Conservation (phyloP, 2,113 vertebrate genomes). For the Chionomys nivalis region DNA sequence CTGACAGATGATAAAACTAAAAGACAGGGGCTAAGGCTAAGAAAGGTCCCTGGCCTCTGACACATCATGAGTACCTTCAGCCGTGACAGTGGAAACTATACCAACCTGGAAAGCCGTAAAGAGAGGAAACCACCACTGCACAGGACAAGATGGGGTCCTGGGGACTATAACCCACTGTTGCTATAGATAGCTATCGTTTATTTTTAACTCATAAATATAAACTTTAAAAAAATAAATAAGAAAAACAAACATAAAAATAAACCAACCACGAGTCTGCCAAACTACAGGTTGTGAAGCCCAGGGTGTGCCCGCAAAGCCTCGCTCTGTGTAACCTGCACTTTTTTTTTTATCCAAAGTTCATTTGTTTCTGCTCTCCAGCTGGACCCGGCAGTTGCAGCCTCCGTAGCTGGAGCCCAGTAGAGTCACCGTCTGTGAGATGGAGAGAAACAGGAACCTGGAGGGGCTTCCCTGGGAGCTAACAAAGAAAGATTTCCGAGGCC, state of each 20-base stretch:
- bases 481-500: slow-evolving; percentile 86
- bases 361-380: neutral
- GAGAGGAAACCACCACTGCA: fast-evolving
- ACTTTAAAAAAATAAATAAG: neutral
- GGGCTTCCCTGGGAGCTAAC: slow-evolving; percentile 77
- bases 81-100: neutral
- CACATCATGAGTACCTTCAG: neutral
- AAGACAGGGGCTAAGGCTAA: neutral
- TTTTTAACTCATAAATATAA: neutral
- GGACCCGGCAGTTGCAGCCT: slow-evolving; percentile 53
- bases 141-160: neutral
- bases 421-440: slow-evolving; percentile 57
- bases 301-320: fast-evolving
- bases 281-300: neutral
- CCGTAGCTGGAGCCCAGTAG: slow-evolving; percentile 67
- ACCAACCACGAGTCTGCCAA: neutral
- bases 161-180: fast-evolving
- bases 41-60: neutral
- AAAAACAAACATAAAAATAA: neutral
- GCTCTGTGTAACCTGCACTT: neutral
- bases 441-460: neutral
- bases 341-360: too few species aligned
- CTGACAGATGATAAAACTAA: neutral
- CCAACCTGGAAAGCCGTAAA: neutral
- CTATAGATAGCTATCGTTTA: neutral